Conservation (phyloP, 2,113 vertebrate genomes). For the Amphiprion percula region DNA sequence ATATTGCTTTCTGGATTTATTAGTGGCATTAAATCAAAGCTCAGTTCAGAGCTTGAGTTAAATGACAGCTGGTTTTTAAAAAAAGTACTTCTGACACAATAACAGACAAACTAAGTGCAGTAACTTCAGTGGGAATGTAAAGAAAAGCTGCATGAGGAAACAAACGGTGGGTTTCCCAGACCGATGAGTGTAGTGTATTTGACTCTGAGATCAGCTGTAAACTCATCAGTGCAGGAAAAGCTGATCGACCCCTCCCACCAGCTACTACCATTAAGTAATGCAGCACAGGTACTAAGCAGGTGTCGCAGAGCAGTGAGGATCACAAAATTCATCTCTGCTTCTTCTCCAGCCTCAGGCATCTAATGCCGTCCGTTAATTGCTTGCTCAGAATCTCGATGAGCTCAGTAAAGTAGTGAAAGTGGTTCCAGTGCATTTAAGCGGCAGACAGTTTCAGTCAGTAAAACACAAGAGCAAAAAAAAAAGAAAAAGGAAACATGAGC, state of each 20-base stretch:
- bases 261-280: slow-evolving; percentile 5
- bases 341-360: slow-evolving; percentile 17
- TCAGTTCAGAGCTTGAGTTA: slow-evolving; percentile 40
- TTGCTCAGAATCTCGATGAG: slow-evolving; percentile 22
- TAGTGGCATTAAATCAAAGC: slow-evolving; percentile 45
- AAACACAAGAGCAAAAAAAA: neutral
- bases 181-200: slow-evolving; percentile 47
- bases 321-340: slow-evolving; percentile 8
- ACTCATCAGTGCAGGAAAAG: slow-evolving; percentile 17
- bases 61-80: slow-evolving; percentile 12
- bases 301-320: slow-evolving; percentile 16
- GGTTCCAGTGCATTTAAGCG: slow-evolving; percentile 52
- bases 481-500: slow-evolving; percentile 6
- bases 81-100: slow-evolving; percentile 45
- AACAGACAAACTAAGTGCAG: slow-evolving; percentile 51
- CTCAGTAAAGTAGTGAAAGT: slow-evolving; percentile 25
- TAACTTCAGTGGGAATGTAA: slow-evolving; percentile 56
- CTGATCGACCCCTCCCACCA: neutral
- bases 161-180: slow-evolving; percentile 3
- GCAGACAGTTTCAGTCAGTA: slow-evolving; percentile 4
- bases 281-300: slow-evolving; percentile 27
- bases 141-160: slow-evolving; percentile 46
- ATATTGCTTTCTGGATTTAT: slow-evolving; percentile 67
- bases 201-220: slow-evolving; percentile 13
- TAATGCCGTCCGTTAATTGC: slow-evolving; percentile 30